Percentiles rank a stretch among this genome's conserved stretches.
These are phyloP conservation scores for Phylloscopus whistleri DNA, from an alignment of 2,113 vertebrate species.

Conservation along the genomic window DNA sequence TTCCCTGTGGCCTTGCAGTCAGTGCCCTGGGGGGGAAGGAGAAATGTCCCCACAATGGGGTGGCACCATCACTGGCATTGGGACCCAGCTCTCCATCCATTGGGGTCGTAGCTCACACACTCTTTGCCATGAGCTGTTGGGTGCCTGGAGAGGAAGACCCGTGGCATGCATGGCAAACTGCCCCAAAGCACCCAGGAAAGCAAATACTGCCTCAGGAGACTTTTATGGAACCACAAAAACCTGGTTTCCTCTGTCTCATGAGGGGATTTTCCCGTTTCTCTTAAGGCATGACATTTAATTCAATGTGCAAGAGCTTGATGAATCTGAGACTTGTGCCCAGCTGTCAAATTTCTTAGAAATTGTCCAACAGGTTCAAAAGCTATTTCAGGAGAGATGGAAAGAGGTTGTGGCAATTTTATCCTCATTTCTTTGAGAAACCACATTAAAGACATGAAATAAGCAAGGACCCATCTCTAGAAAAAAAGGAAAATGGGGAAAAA, in stretches of 20 bases:
- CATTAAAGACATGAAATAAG: neutral
- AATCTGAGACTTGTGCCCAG: neutral
- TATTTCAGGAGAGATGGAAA: neutral
- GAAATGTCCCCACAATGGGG: neutral
- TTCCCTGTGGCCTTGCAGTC: neutral
- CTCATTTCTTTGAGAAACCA: neutral
- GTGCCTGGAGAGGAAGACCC: neutral
- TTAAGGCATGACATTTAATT: neutral
- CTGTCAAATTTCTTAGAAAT: neutral
- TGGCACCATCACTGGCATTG: accelerated
- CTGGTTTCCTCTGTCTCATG: neutral
- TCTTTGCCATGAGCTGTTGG: neutral
- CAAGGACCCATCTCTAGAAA: neutral
- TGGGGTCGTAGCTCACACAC: accelerated
- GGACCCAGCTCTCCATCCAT: accelerated
- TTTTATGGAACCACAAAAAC: neutral
- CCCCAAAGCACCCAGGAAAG: neutral
- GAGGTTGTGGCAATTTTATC: neutral
- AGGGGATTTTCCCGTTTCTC: neutral
- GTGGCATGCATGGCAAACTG: neutral
- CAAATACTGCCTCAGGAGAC: neutral
- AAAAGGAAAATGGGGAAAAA: neutral
- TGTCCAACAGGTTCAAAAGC: neutral
- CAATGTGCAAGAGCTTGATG: neutral
- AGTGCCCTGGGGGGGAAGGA: neutral